A percentile compares a stretch with the other conserved stretches of the same genome.
Conservation (phyloP, 2,797 vertebrate species). For the Labeo calbasu region DNA sequence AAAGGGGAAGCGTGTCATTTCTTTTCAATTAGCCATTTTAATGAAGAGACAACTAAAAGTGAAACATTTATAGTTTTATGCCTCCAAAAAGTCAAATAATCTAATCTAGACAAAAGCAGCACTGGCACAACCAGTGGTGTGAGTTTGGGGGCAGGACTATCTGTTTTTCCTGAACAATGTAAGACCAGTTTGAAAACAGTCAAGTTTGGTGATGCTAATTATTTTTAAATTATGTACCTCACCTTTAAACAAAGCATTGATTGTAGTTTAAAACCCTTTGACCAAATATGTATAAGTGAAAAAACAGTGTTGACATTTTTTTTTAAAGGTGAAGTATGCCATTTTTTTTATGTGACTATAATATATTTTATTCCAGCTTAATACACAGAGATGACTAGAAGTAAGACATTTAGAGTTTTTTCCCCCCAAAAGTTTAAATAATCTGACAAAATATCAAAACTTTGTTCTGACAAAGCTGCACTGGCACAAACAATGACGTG, state of each 20-base stretch:
- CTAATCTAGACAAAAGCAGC: not conserved
- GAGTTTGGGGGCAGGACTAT: not conserved
- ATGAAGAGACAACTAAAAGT: not conserved
- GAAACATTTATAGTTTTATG: not conserved
- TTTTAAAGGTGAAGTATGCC: not conserved
- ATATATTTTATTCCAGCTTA: not conserved
- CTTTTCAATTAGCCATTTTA: not conserved
- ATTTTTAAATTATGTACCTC: not conserved
- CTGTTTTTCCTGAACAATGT: not conserved
- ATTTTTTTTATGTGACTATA: not conserved
- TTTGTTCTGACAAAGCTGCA: not conserved
- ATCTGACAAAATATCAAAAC: not conserved
- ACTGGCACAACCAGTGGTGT: not conserved
- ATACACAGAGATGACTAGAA: not conserved
- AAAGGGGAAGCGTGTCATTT: too few species aligned
- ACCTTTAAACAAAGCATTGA: not conserved
- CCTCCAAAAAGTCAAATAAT: not conserved
- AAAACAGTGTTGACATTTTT: not conserved
- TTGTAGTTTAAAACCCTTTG: not conserved
- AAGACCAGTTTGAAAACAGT: not conserved
- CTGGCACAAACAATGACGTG: not conserved
- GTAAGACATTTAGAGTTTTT: not conserved
- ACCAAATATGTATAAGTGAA: not conserved
- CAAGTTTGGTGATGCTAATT: not conserved
- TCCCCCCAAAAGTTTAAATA: not conserved